Conservation (phyloP, 2,888 invertebrate genomes). For the Loripinus fragilis region DNA sequence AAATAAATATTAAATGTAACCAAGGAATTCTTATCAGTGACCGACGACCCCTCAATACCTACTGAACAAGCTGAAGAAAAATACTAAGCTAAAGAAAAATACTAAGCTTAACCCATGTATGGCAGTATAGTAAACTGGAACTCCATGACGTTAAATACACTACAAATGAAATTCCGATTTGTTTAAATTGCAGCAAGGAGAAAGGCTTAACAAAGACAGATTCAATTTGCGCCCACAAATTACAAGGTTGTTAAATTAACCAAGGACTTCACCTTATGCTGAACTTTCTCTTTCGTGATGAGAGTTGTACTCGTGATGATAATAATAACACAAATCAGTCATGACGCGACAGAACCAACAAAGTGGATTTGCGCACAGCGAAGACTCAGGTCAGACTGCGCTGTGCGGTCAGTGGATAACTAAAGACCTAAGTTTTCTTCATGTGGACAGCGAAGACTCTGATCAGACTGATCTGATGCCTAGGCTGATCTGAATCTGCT, state of each 20-base stretch:
- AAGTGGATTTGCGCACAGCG: not conserved
- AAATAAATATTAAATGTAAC: no score
- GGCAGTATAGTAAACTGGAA: no score
- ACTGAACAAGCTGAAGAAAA: no score
- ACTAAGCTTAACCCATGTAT: no score
- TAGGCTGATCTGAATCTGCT: not conserved
- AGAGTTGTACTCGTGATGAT: not conserved
- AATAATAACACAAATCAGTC: not conserved
- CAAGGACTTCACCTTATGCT: not conserved
- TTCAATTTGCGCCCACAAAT: slow-evolving; percentile 9
- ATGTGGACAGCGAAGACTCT: not conserved
- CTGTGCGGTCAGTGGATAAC: not conserved
- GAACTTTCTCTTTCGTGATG: not conserved
- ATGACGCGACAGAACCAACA: not conserved
- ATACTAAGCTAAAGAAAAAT: no score
- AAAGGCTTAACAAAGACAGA: not conserved
- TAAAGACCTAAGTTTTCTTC: not conserved
- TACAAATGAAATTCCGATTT: not conserved
- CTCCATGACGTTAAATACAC: not conserved
- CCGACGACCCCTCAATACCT: no score
- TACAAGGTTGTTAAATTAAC: not conserved
- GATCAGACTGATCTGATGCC: not conserved
- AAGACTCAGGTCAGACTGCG: not conserved
- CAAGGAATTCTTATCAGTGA: no score
- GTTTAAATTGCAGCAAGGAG: not conserved